A percentile compares a stretch with the other conserved stretches of the same genome.
phyloP scores from a whole-genome alignment of 2,888 invertebrate genomes.

The Thumatha senex region DNA sequence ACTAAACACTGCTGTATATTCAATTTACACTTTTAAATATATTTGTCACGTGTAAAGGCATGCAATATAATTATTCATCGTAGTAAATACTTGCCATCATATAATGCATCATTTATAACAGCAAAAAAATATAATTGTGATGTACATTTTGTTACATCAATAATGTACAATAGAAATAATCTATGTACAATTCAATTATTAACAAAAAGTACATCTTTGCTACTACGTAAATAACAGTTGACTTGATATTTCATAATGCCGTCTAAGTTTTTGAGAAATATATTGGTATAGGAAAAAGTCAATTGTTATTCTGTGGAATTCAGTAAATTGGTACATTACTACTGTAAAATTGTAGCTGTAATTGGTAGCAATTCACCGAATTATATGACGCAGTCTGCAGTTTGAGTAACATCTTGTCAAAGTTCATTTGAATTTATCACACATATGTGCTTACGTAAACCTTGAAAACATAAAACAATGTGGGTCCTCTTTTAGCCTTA shows the following conservation, averaged over 20 bases:
- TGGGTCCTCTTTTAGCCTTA: too few species aligned
- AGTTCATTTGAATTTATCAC: not conserved
- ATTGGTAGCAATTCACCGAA: constrained; percentile 22
- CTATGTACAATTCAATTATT: too few species aligned
- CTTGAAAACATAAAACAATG: too few species aligned
- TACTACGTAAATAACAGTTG: constrained; percentile 6
- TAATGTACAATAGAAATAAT: too few species aligned
- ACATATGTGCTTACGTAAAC: too few species aligned
- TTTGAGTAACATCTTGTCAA: constrained; percentile 10
- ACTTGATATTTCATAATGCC: not conserved
- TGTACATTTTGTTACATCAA: constrained; percentile 5
- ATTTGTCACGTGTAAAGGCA: constrained; percentile 49
- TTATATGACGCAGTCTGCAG: constrained; percentile 11
- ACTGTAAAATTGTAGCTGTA: not conserved
- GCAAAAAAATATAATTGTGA: constrained; percentile 20
- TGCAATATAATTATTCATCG: too few species aligned
- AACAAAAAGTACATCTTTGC: constrained; percentile 12
- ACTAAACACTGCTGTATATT: constrained; percentile 16
- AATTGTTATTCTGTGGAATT: constrained; percentile 14
- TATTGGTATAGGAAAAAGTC: not conserved
- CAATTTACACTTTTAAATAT: not conserved
- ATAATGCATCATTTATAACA: constrained; percentile 2
- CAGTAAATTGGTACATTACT: constrained; percentile 4
- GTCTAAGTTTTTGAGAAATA: not conserved
- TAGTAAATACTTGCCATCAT: constrained; percentile 4